These are phyloP conservation scores for Apis cerana DNA, from an alignment of 1,140 invertebrate genomes.

Conservation along the genomic window DNA sequence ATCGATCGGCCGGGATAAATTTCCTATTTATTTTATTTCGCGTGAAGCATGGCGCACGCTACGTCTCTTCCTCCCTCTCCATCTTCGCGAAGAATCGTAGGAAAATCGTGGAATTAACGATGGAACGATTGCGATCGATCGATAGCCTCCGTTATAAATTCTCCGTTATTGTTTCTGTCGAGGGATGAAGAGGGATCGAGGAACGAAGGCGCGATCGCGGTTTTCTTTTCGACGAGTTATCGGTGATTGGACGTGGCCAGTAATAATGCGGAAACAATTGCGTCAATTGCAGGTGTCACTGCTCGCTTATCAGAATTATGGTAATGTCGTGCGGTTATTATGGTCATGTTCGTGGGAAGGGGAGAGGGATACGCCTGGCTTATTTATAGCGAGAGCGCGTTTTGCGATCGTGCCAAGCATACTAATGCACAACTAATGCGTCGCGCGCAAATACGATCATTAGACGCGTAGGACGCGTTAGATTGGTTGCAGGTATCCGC, in stretches of 20 bases:
- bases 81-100: no score
- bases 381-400: slow-evolving; percentile 65
- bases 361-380: slow-evolving; percentile 41
- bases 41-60: no score
- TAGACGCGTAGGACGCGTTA: slow-evolving; percentile 36
- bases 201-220: neutral
- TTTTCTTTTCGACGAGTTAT: neutral
- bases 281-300: slow-evolving; percentile 61
- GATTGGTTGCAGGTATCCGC: neutral
- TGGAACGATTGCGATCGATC: no score
- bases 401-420: slow-evolving; percentile 56
- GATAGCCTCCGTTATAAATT: no score
- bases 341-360: slow-evolving; percentile 35
- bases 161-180: no score
- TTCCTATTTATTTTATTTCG: neutral
- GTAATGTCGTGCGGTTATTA: slow-evolving; percentile 62
- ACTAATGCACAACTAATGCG: slow-evolving; percentile 61
- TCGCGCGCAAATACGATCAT: slow-evolving; percentile 65
- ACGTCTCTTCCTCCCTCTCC: neutral
- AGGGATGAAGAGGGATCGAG: neutral
- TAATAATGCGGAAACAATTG: slow-evolving; percentile 45
- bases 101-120: no score
- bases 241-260: neutral
- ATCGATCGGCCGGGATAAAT: neutral
- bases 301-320: slow-evolving; percentile 66